Evolutionary conservation across 2,888 invertebrate species (phyloP).

Genomic region (Cyclophora albipunctata): DNA sequence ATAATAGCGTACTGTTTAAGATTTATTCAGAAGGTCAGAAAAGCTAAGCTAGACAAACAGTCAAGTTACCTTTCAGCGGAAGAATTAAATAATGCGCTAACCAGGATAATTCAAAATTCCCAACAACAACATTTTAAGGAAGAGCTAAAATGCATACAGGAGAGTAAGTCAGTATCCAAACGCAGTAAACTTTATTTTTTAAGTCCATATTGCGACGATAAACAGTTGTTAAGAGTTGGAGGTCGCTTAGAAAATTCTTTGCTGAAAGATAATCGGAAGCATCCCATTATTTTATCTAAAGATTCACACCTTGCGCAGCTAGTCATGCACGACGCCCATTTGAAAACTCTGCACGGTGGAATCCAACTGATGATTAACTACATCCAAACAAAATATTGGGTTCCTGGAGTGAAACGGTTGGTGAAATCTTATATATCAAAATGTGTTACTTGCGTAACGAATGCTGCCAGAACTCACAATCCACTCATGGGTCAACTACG

Average conservation of each 20-base stretch:
- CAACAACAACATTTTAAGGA: conserved; percentile 2
- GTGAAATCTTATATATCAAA: conserved; percentile 1
- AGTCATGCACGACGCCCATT: conserved; percentile 16
- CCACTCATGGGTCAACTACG: conserved; percentile 6
- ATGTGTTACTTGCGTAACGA: conserved; percentile 1
- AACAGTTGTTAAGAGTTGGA: conserved; percentile 6
- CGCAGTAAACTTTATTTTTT: not conserved
- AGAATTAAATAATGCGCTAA: not conserved
- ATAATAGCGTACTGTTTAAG: not conserved
- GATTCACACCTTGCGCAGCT: conserved; percentile 8
- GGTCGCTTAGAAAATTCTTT: conserved; percentile 7
- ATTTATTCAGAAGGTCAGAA: not conserved
- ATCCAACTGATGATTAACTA: conserved; percentile 14
- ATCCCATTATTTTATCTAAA: conserved; percentile 12
- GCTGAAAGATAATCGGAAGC: conserved; percentile 8
- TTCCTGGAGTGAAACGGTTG: conserved; percentile 6
- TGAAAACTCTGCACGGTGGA: conserved; percentile 17
- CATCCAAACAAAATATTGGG: conserved; percentile 16
- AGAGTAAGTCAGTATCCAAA: not conserved
- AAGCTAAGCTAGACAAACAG: not conserved
- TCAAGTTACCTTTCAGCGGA: not conserved
- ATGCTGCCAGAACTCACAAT: not conserved
- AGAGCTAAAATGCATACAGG: not conserved
- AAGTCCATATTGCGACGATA: conserved; percentile 1
- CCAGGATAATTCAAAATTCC: not conserved